These are phyloP conservation scores for Dione vanillae DNA, from an alignment of 2,888 invertebrate genomes.

Conservation along the genomic window DNA sequence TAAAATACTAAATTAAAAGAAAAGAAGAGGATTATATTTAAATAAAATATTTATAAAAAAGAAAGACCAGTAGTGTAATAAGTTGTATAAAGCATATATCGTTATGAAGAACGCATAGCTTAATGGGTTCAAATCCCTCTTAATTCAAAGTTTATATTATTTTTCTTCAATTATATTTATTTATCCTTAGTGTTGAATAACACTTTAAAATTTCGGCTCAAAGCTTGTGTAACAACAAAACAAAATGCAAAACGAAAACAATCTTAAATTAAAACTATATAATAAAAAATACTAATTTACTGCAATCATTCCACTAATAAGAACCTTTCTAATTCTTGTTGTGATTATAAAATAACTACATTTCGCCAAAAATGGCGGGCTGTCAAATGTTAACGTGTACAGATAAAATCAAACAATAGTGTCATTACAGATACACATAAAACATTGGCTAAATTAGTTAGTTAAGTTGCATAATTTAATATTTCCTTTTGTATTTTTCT, in stretches of 20 bases:
- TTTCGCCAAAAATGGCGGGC: constrained; percentile 25
- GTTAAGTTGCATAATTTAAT: constrained; percentile 4
- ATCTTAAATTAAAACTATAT: neutral
- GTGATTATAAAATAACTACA: constrained; percentile 22
- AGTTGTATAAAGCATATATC: no score
- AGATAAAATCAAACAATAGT: constrained; percentile 41
- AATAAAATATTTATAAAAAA: no score
- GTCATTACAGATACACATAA: constrained; percentile 31
- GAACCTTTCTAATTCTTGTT: constrained; percentile 33
- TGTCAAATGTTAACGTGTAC: constrained; percentile 37
- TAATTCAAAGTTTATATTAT: no score
- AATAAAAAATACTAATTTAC: constrained; percentile 25
- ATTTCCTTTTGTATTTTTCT: neutral
- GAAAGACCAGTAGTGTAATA: no score
- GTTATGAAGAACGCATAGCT: no score
- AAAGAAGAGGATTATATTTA: no score
- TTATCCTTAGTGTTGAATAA: no score
- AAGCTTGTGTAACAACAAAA: neutral
- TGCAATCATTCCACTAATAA: constrained; percentile 20
- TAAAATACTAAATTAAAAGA: no score
- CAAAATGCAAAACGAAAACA: neutral
- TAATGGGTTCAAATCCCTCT: no score
- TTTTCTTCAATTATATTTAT: no score
- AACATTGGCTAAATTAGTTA: constrained; percentile 32
- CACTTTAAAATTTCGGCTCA: neutral